Percentiles rank a stretch among this genome's conserved stretches.
phyloP scores from a whole-genome alignment of 2,797 vertebrate genomes.

The Morelia viridis region DNA sequence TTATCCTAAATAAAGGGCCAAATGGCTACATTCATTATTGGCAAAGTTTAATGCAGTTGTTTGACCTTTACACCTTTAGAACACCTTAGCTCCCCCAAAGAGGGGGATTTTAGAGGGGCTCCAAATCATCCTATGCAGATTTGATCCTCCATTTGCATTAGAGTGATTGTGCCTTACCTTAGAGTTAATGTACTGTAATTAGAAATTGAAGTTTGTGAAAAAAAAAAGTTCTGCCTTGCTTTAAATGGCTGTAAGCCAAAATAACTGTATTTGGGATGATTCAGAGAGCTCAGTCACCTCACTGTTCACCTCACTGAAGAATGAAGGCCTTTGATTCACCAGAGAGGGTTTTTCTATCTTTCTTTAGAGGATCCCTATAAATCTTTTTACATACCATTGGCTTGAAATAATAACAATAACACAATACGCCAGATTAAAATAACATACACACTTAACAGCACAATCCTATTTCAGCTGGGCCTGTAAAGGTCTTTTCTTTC shows the following conservation, averaged over 20 bases:
- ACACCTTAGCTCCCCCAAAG: neutral
- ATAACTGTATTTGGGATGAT: slow-evolving; percentile 31
- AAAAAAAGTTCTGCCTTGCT: neutral
- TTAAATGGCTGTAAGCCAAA: neutral
- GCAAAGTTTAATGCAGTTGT: neutral
- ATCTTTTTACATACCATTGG: slow-evolving; percentile 62
- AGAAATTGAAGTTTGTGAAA: slow-evolving; percentile 30
- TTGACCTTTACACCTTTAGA: neutral
- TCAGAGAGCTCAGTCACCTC: slow-evolving; percentile 64
- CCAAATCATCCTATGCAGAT: neutral
- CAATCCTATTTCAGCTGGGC: slow-evolving; percentile 41
- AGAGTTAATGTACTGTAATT: slow-evolving; percentile 15
- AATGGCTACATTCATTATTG: neutral
- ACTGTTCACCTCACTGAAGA: slow-evolving; percentile 50
- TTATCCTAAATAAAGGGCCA: neutral
- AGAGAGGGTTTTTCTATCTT: slow-evolving; percentile 62
- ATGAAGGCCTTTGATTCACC: slow-evolving; percentile 62
- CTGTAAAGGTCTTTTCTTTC: slow-evolving; percentile 48
- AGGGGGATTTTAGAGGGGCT: neutral
- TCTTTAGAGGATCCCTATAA: slow-evolving; percentile 63
- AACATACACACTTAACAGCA: slow-evolving; percentile 18
- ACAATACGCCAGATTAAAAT: slow-evolving; percentile 41
- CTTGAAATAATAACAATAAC: slow-evolving; percentile 28
- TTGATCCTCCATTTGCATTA: neutral
- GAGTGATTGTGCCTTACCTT: neutral